Evolutionary conservation across 2,888 invertebrate species (phyloP), one percentile per base, ranked within the genome.

Genomic region (Macroteleia sp.): DNA sequence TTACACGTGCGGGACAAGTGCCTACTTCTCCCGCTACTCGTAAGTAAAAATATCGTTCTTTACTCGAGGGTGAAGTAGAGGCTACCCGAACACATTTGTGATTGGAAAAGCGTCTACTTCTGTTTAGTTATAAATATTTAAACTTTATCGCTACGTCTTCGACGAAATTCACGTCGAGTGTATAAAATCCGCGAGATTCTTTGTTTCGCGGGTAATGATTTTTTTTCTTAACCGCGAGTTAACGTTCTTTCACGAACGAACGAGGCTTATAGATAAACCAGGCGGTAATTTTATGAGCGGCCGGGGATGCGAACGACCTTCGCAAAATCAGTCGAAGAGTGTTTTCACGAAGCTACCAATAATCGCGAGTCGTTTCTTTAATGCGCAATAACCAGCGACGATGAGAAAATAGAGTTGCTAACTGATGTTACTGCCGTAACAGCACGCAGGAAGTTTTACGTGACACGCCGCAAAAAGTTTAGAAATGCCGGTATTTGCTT

Each of bases 361-460:
- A 64, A 64, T 62, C 62, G 69, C 57, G 34, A 54, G 70, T 70
- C 62, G 59, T 71, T 79, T 28, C 34, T 75, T 74, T 75, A 62
- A 71, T 79, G 71, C 71, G 71, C 79, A 54, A 66, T 64, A 73
- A 70, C 70, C 41, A 44, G 69, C 59, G 46, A 69, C 46, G 66
- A 77, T 66, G 62, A 79, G 76, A 73, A 79, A 79, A 79, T 77
- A 73, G 48, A 70, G 73, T 70, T 69, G 73, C 73, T 67, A 69
- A 71, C 42, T 70, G 70, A 70, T 66, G 71, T 71, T 54, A 71
- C 76, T 59, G 76, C 20, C 57, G 44, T 70, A 64, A 56, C 59
- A 52, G 44, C 46, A 41, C 36, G 54, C 48, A 10, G 50, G 36
- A 54, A 52, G 42, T 54, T 77, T 71, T 61, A 70, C 66, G 61